Conservation (phyloP, 2,888 invertebrate genomes). For the Ernsta delagoae region DNA sequence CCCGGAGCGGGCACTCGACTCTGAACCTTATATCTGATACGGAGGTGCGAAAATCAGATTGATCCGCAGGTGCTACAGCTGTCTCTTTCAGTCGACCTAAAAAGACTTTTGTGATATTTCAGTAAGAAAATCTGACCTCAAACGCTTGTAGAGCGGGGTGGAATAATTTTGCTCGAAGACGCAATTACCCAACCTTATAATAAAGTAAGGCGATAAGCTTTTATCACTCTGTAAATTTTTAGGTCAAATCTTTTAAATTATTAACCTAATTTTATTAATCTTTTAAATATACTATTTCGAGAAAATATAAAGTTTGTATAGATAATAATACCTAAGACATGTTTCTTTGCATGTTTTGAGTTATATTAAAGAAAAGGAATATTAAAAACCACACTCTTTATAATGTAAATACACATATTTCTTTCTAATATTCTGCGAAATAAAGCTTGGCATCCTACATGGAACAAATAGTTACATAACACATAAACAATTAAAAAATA, state of each 20-base stretch:
- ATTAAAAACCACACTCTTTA: no score
- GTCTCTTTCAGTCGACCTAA: conserved; percentile 46
- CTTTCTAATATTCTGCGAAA: no score
- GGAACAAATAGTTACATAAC: no score
- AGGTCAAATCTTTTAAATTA: conserved; percentile 2
- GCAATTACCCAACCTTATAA: conserved; percentile 29
- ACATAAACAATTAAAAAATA: no score
- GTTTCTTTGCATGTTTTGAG: no score
- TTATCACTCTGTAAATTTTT: conserved; percentile 18
- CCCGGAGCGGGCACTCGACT: conserved; percentile 41
- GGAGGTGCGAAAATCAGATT: conserved; percentile 14
- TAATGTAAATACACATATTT: no score
- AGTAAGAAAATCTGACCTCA: conserved; percentile 48
- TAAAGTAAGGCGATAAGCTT: conserved; percentile 31
- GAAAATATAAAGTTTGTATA: no score
- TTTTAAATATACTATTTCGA: neutral
- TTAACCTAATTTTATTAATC: conserved; percentile 20
- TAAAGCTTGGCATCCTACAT: no score
- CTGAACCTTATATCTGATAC: conserved; percentile 34
- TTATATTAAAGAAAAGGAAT: no score
- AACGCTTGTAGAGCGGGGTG: conserved; percentile 38
- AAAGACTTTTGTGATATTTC: conserved; percentile 48
- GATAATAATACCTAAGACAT: no score
- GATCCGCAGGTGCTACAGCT: conserved; percentile 6
- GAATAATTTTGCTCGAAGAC: conserved; percentile 33